Conservation (phyloP, 2,113 vertebrate genomes). For the Daboia siamensis region DNA sequence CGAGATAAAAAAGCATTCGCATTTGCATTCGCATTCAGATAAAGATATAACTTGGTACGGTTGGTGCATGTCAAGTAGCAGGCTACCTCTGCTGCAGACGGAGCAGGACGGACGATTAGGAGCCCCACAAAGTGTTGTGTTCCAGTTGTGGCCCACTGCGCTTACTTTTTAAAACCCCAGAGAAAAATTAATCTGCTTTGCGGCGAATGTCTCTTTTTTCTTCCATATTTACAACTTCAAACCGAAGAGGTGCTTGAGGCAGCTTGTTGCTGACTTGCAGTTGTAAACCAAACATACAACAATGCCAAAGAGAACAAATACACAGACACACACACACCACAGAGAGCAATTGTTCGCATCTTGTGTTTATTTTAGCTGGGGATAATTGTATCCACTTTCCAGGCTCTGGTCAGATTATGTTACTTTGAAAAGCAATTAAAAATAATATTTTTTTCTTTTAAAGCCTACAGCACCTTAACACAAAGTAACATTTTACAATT, state of each 20-base stretch:
- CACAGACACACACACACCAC: no score
- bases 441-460: not conserved
- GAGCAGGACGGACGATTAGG: slow-evolving; percentile 15
- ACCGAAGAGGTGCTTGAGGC: not conserved
- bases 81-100: slow-evolving; percentile 38
- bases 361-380: not conserved
- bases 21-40: slow-evolving; percentile 72
- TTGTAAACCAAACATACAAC: not conserved
- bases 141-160: not conserved
- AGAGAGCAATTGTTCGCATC: not conserved
- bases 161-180: not conserved
- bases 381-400: not conserved
- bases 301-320: no score
- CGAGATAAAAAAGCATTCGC: slow-evolving; percentile 60
- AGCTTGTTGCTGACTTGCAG: not conserved
- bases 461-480: not conserved
- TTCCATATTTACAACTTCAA: not conserved
- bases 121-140: not conserved
- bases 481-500: not conserved
- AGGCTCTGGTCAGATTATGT: not conserved
- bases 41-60: slow-evolving; percentile 69
- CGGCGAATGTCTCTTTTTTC: accelerated
- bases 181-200: not conserved
- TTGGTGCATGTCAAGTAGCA: slow-evolving; percentile 65
- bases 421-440: not conserved